Base-by-base conservation (phyloP, 2,113 vertebrate species). In the Saguinus midas region DNA sequence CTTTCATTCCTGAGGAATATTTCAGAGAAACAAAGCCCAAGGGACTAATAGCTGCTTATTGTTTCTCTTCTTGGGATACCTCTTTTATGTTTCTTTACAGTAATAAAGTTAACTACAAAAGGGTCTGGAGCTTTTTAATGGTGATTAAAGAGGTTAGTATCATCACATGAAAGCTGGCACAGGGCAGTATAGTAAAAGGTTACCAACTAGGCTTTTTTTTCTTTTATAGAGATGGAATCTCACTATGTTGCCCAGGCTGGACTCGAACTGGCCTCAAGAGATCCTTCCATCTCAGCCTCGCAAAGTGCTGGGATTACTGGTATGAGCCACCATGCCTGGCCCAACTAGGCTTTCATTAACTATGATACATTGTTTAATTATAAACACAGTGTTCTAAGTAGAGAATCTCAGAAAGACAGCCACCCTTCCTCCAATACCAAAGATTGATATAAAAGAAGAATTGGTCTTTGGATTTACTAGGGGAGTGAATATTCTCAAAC, bases 81-180 rank as follows among this genome's bases (percentile, higher is more conserved):
- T 61, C 87, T 86, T 45, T 76, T n/a, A 58, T 35, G 40, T 58
- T 85, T 76, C 48, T 91, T 14, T 58, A 85, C 0, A 66, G 80
- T 75, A 61, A 81, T 79, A 93, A 83, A 92, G 52, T 64, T 25
- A 93, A 91, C 88, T 83, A 68, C 72, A 61, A 84, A 87, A 91
- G 32, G 40, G 20, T 48, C 48, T 87, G 9, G 52, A 43, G 66
- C 75, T 82, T 93, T 95, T 55, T 48, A 94, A 66, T 32, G 32
- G 35, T 72, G 76, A 95, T 58, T 80, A 52, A 84, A 91, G 81
- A 87, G 8, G 70, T 88, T 72, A 85, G 64, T 13, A 50, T 29
- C 27, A 45, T 61, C 61, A 80, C 21, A 57, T 58, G n/a, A 87
- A 76, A 78, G 43, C 8, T 66, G 55, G 91, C 37, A 66, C 4